Conservation (phyloP, 1,140 invertebrate genomes). For the Drosophila aff. region DNA sequence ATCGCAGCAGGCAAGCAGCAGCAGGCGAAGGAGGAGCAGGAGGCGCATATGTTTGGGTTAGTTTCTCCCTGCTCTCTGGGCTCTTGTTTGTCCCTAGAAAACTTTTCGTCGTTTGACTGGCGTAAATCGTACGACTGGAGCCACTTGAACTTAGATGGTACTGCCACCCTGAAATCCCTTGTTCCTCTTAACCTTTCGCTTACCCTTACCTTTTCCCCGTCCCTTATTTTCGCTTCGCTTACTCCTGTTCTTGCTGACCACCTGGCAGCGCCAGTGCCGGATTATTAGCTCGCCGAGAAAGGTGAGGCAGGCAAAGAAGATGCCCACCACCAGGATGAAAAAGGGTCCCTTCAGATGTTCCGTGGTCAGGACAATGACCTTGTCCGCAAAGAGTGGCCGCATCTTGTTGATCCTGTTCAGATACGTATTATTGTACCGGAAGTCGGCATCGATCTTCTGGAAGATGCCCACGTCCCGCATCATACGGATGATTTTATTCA, state of each 20-base stretch:
- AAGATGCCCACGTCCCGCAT: slow-evolving; percentile 85
- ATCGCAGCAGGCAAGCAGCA: slow-evolving; percentile 47
- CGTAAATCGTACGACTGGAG: slow-evolving; percentile 68
- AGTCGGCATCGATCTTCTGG: slow-evolving; percentile 73
- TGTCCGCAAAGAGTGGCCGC: slow-evolving; percentile 60
- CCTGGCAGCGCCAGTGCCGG: slow-evolving; percentile 11
- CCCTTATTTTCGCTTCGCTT: background rate
- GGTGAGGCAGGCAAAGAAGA: slow-evolving; percentile 42
- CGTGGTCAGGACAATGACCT: slow-evolving; percentile 84
- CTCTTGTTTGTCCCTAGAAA: slow-evolving; percentile 55
- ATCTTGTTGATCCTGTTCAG: slow-evolving; percentile 75
- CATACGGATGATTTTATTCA: slow-evolving; percentile 83
- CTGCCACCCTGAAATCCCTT: slow-evolving; percentile 14
- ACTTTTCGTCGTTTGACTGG: slow-evolving; percentile 75
- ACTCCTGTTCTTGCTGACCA: slow-evolving; percentile 2
- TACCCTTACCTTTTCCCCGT: no score
- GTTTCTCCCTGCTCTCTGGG: background rate
- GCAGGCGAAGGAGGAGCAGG: background rate
- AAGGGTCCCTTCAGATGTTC: slow-evolving; percentile 86
- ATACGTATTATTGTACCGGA: slow-evolving; percentile 77
- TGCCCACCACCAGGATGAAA: slow-evolving; percentile 84
- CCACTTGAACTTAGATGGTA: slow-evolving; percentile 57
- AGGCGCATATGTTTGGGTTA: slow-evolving; percentile 45
- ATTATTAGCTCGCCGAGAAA: slow-evolving; percentile 58
- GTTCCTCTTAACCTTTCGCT: slow-evolving; percentile 42